Conservation (phyloP, 2,888 invertebrate species). For the Xestoiulus laeticollis region DNA sequence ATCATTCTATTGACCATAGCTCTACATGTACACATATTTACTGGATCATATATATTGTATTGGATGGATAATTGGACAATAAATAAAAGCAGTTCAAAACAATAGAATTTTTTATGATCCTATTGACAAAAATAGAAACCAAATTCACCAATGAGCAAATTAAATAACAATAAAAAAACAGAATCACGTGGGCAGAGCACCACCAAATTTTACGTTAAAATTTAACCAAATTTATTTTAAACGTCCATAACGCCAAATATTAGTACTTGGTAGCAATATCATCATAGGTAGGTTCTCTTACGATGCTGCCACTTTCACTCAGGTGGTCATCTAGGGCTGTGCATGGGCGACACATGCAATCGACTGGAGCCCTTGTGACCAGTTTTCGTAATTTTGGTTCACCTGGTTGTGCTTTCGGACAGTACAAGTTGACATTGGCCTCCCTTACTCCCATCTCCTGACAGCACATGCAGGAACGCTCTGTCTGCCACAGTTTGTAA, state of each 20-base stretch:
- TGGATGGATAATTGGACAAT: not conserved
- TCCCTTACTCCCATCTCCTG: slow-evolving; percentile 93
- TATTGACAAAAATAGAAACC: not conserved
- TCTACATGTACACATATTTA: too few relatives aligned
- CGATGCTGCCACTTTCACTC: slow-evolving; percentile 64
- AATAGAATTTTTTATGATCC: too few relatives aligned
- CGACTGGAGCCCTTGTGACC: slow-evolving; percentile 84
- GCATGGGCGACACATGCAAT: slow-evolving; percentile 94
- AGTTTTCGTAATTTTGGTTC: slow-evolving; percentile 73
- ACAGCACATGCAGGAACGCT: slow-evolving; percentile 93
- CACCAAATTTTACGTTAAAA: not conserved
- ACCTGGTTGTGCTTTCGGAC: slow-evolving; percentile 87
- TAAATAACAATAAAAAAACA: not conserved
- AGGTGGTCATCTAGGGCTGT: slow-evolving; percentile 87
- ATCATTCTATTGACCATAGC: too few relatives aligned
- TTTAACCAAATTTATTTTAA: not conserved
- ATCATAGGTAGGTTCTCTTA: slow-evolving; percentile 41
- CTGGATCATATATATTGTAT: too few relatives aligned
- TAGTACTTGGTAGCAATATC: slow-evolving; percentile 45
- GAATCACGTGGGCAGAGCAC: not conserved
- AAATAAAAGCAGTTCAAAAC: too few relatives aligned
- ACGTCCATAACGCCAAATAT: not conserved
- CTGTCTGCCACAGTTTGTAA: slow-evolving; percentile 96
- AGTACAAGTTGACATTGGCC: slow-evolving; percentile 85
- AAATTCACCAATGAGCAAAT: not conserved